Percentiles rank a stretch among this genome's conserved stretches.
These are phyloP conservation scores for Coreoperca whiteheadi DNA, from an alignment of 2,113 vertebrate genomes.

Conservation along the genomic window DNA sequence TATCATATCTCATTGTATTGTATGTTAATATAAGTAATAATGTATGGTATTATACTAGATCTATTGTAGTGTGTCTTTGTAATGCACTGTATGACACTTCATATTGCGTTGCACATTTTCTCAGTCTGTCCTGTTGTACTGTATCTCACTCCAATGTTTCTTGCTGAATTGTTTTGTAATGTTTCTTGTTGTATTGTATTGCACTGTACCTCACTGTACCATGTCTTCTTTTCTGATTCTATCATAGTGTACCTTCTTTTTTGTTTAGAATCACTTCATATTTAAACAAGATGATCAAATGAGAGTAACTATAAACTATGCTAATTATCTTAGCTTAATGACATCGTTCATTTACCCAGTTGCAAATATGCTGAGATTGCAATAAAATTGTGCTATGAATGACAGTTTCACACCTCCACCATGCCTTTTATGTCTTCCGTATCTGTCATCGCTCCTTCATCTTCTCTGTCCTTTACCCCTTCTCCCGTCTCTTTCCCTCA, in stretches of 20 bases:
- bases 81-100: not conserved
- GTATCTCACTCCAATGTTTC: not conserved
- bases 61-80: not conserved
- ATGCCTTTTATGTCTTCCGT: not conserved
- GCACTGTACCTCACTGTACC: not conserved
- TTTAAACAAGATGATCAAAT: not conserved
- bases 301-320: not conserved
- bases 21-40: not conserved
- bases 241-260: too few relatives aligned
- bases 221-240: not conserved
- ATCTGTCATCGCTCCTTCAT: slow-evolving; percentile 13
- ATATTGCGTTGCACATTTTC: not conserved
- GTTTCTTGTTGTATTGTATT: too few relatives aligned
- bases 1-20: not conserved
- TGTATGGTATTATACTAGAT: not conserved
- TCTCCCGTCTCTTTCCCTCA: slow-evolving; percentile 17
- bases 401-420: not conserved
- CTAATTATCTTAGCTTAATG: not conserved
- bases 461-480: slow-evolving; percentile 13
- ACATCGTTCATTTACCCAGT: not conserved
- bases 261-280: not conserved
- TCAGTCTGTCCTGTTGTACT: not conserved
- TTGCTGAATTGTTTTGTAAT: not conserved
- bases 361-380: not conserved
- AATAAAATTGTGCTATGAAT: not conserved